Base-by-base conservation (phyloP, 2,797 vertebrate genomes). In the Caiman crocodilus region DNA sequence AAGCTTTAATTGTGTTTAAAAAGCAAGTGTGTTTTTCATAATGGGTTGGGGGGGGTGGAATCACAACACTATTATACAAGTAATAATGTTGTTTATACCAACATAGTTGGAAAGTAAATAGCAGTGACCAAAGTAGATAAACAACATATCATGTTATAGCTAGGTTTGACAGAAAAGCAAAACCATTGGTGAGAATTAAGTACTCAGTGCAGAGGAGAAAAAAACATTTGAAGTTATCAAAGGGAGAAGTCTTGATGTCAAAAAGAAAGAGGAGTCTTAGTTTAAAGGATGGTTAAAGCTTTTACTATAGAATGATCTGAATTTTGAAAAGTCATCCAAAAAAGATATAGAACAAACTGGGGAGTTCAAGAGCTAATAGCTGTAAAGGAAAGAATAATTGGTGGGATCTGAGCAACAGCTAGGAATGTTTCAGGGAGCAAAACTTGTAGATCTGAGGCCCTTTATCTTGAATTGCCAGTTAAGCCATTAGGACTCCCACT, bases 161-260 rank as follows among this genome's bases (percentile, higher is more conserved):
- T 94, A 89, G 81, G 77, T 94, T 69, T 94, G 94, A 94, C 32
- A 67, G 83, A 91, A 96, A 96, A 96, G 78, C 63, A 94, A 94
- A 96, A 89, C 28, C 84, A 90, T 79, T 94, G 86, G 84, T 92
- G 75, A 95, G 89, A 93, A 93, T 90, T 96, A 96, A 96, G 81
- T 90, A 89, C 90, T 85, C 91, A 79, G 88, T 89, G 76, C 76
- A 88, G 77, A 93, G 75, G 76, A 32, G 42, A 79, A 93, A 28
- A 86, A 93, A 95, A 76, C 65, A 96, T 94, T 95, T 96, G 94
- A 97, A 97, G 87, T 93, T 96, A 96, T 96, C 94, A 97, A 95
- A 97, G 94, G 77, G 65, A 84, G 80, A 96, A 91, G 65, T 82
- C 90, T 95, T 95, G 87, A 89, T 95, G 95, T 94, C 92, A 92